Conservation (phyloP, 2,797 vertebrate species). For the Myripristis murdjan region DNA sequence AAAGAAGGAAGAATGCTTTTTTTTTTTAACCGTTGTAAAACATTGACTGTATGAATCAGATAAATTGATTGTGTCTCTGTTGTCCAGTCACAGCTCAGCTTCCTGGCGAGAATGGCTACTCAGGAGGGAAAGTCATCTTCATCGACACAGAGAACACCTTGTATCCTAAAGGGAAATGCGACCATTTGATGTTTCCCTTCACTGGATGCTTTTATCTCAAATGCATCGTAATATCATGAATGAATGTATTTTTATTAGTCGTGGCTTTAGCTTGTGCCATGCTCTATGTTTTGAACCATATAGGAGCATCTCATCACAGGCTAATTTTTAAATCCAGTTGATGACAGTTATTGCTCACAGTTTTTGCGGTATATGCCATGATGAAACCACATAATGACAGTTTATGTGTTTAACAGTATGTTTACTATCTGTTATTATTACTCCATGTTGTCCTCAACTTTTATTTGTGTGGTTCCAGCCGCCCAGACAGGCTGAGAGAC, state of each 20-base stretch:
- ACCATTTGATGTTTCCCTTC: too few relatives aligned
- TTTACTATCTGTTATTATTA: not conserved
- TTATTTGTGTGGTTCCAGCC: constrained; percentile 80
- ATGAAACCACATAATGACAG: fast-evolving
- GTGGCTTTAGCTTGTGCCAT: too few relatives aligned
- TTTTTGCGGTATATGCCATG: not conserved
- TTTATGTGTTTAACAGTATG: not conserved
- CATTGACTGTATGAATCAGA: not conserved
- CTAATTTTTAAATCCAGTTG: not conserved
- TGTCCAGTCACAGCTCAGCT: constrained; percentile 94
- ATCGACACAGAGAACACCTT: constrained; percentile 99
- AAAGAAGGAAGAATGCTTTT: not conserved
- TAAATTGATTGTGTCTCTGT: not conserved
- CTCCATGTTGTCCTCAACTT: constrained; percentile 69
- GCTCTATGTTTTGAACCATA: too few relatives aligned
- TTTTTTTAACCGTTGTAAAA: too few relatives aligned
- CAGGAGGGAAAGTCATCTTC: constrained; percentile 97
- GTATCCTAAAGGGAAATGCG: constrained; percentile 87
- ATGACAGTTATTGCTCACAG: not conserved
- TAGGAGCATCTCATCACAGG: too few relatives aligned
- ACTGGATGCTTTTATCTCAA: too few relatives aligned
- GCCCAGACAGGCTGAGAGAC: constrained; percentile 95
- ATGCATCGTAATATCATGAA: too few relatives aligned
- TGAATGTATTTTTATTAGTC: too few relatives aligned
- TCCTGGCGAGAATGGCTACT: constrained; percentile 92